Base-by-base conservation (phyloP, 2,888 invertebrate species). In the Parnassius orleans region DNA sequence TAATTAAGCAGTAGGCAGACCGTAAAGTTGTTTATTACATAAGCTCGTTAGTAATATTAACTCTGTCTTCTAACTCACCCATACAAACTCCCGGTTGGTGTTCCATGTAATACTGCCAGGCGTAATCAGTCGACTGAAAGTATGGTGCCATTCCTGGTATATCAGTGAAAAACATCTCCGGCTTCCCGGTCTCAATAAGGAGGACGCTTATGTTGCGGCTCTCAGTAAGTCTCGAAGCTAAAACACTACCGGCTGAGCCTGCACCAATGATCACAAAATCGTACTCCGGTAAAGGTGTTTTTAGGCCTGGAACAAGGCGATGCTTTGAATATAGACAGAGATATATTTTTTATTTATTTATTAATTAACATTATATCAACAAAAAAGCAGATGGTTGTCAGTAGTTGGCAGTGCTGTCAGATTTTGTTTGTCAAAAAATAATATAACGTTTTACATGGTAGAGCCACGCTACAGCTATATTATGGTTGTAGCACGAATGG, bases 61-160 rank as follows among this genome's bases (percentile, higher is more conserved):
- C 19, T 24, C 24, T 24, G 7, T 3, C 24, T 24, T 24, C 24
- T 24, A 7, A 48, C 53, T 51, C 83, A 70, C 92, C 93, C 68
- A 86, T 85, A 64, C 93, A 93, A 9, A 93, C 92, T 47, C 87
- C 89, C 1, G 81, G 80, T 68, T 93, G 92, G 15, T 90, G 91
- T 67, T 93, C 93, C 75, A 93, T 93, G 57, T 92, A 84, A 71
- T 92, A 93, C 1, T 86, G 87, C 93, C 92, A 93, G 24, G 87
- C 86, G 65, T 90, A 87, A 48, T 83, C 76, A 0, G 90, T 89
- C 44, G 80, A 80, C 60, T 90, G 90, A 44, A 92, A 77, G 48
- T 78, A 60, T 0, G 87, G 86, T 1, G 92, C 92, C 9, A 92
- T 53, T 15, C 85, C 73, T 0, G 92, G 92, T 53, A 90, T 77